Conservation (phyloP, 2,888 invertebrate species). For the Euproctis similis region DNA sequence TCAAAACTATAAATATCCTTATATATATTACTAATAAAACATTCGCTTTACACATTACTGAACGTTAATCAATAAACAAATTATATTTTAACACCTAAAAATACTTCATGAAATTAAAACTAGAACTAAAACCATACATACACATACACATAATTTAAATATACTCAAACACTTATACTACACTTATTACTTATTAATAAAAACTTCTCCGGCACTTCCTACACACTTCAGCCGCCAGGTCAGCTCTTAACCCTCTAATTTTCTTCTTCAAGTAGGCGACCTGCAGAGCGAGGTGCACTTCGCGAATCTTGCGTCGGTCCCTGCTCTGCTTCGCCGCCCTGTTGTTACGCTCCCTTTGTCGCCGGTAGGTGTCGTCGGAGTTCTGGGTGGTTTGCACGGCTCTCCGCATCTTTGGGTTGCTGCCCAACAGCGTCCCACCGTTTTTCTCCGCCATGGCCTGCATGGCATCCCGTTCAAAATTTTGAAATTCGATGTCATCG, state of each 20-base stretch:
- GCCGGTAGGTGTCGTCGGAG: conserved; percentile 89
- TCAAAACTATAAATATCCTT: too few species aligned
- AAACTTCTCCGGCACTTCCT: too few species aligned
- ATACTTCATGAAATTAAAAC: too few species aligned
- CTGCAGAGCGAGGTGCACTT: conserved; percentile 92
- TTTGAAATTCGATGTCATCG: conserved; percentile 74
- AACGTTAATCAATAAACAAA: too few species aligned
- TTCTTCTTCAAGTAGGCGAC: conserved; percentile 92
- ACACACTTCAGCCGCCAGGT: conserved; percentile 73
- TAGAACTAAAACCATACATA: too few species aligned
- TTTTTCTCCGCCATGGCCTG: conserved; percentile 79
- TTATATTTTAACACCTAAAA: too few species aligned
- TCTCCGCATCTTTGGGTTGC: too few species aligned
- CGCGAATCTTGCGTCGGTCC: conserved; percentile 91
- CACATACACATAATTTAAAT: too few species aligned
- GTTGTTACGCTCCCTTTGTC: conserved; percentile 92
- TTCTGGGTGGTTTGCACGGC: conserved; percentile 46
- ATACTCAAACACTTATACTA: too few species aligned
- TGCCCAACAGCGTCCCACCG: conserved; percentile 68
- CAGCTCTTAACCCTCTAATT: conserved; percentile 86
- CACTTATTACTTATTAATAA: too few species aligned
- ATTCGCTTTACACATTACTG: too few species aligned
- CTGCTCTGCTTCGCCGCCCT: conserved; percentile 96
- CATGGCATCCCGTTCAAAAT: conserved; percentile 81
- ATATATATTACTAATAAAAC: too few species aligned